Conservation (phyloP, 2,888 invertebrate species). For the Dyspetes luteomarginatus region DNA sequence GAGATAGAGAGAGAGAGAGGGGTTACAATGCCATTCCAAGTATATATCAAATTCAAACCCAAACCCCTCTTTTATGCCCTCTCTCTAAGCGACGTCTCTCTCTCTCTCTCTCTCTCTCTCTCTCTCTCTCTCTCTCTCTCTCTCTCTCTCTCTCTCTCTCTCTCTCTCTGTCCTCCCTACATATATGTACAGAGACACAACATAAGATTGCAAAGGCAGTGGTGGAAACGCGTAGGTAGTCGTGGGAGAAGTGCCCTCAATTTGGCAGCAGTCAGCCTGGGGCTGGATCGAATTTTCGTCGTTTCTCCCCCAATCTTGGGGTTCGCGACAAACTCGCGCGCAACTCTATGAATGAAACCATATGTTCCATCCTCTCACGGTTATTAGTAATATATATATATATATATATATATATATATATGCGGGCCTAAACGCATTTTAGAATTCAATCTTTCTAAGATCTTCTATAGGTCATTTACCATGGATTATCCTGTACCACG, state of each 20-base stretch:
- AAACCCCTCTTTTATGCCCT: too few relatives aligned
- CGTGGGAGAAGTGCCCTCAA: constrained; percentile 62
- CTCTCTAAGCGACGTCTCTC: too few relatives aligned
- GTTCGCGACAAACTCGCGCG: constrained; percentile 45
- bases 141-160: too few relatives aligned
- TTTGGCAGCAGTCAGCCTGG: constrained; percentile 59
- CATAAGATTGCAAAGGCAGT: constrained; percentile 30
- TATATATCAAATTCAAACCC: too few relatives aligned
- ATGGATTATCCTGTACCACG: too few relatives aligned
- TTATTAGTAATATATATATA: neutral
- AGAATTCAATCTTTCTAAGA: neutral
- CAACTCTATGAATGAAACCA: constrained; percentile 67
- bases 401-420: too few relatives aligned
- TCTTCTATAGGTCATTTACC: too few relatives aligned
- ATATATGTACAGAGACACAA: constrained; percentile 13
- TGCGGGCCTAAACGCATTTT: neutral
- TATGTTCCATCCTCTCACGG: constrained; percentile 46
- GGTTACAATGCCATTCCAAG: constrained; percentile 16
- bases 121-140: too few relatives aligned
- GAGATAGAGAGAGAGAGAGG: constrained; percentile 1
- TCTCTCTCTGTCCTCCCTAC: neutral
- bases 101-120: too few relatives aligned
- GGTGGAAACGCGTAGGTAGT: constrained; percentile 58
- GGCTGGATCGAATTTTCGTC: constrained; percentile 64
- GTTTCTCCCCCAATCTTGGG: constrained; percentile 44